These are phyloP conservation scores for Habrosyne pyritoides DNA, from an alignment of 2,888 invertebrate genomes.

Conservation along the genomic window DNA sequence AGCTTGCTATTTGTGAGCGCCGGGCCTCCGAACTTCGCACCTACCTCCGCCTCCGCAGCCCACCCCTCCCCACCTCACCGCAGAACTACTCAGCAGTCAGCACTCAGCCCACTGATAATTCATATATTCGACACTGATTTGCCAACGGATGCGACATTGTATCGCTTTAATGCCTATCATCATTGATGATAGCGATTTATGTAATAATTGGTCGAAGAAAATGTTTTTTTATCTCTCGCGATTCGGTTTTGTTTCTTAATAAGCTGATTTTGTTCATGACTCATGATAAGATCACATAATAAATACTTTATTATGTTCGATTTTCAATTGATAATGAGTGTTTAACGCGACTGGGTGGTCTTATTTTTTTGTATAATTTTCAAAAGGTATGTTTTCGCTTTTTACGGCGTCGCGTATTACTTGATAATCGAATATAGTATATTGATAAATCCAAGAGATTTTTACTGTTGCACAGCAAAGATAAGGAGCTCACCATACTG, in stretches of 20 bases:
- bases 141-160: constrained; percentile 29
- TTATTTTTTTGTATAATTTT: too few relatives aligned
- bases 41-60: constrained; percentile 41
- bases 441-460: too few relatives aligned
- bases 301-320: too few relatives aligned
- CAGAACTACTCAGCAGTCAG: constrained; percentile 18
- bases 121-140: constrained; percentile 51
- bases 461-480: too few relatives aligned
- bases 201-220: background rate
- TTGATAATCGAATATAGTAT: too few relatives aligned
- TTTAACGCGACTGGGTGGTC: too few relatives aligned
- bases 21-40: constrained; percentile 68
- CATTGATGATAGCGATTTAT: background rate
- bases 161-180: constrained; percentile 8
- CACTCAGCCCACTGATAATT: constrained; percentile 46
- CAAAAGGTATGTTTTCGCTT: too few relatives aligned
- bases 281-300: too few relatives aligned
- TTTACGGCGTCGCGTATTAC: too few relatives aligned
- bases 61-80: constrained; percentile 22
- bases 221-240: background rate
- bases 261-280: background rate
- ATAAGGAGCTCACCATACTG: too few relatives aligned
- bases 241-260: background rate
- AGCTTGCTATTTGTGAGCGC: constrained; percentile 76
- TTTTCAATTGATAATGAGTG: too few relatives aligned